Conservation (phyloP, 2,797 vertebrate species). For the Hemitrygon akajei region DNA sequence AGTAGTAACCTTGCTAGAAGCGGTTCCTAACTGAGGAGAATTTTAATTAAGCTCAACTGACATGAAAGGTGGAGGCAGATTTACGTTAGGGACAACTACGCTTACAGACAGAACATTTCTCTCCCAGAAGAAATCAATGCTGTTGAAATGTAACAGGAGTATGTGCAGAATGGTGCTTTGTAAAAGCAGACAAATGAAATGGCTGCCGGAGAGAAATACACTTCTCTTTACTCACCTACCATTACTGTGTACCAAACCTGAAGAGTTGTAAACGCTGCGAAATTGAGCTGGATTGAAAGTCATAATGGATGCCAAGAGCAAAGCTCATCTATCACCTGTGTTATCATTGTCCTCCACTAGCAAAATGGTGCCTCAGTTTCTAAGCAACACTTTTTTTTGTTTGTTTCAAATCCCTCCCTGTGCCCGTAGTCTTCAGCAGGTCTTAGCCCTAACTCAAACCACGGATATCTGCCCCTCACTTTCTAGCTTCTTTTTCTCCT, state of each 20-base stretch:
- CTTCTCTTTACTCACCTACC: no score
- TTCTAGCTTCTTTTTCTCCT: no score
- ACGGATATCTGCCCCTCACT: no score
- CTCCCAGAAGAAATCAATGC: neutral
- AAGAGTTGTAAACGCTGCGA: neutral
- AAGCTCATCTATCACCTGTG: neutral
- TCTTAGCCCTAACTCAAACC: neutral
- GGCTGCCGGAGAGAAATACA: neutral
- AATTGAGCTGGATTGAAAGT: neutral
- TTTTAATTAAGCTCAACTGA: slow-evolving; percentile 27
- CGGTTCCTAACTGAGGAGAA: neutral
- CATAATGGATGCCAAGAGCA: neutral
- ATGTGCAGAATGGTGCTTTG: neutral
- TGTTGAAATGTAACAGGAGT: neutral
- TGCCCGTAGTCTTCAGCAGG: neutral
- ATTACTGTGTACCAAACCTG: neutral
- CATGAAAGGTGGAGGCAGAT: slow-evolving; percentile 7
- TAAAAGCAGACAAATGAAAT: neutral
- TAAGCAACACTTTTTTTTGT: neutral
- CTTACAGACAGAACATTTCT: neutral
- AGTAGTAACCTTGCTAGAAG: neutral
- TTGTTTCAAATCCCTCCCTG: neutral
- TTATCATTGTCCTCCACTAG: no score
- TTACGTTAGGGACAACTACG: neutral
- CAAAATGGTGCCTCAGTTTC: neutral